Percentiles rank a stretch among this genome's conserved stretches.
These are phyloP conservation scores for Olivierus martensii DNA, from an alignment of 1,140 invertebrate species.

Conservation along the genomic window DNA sequence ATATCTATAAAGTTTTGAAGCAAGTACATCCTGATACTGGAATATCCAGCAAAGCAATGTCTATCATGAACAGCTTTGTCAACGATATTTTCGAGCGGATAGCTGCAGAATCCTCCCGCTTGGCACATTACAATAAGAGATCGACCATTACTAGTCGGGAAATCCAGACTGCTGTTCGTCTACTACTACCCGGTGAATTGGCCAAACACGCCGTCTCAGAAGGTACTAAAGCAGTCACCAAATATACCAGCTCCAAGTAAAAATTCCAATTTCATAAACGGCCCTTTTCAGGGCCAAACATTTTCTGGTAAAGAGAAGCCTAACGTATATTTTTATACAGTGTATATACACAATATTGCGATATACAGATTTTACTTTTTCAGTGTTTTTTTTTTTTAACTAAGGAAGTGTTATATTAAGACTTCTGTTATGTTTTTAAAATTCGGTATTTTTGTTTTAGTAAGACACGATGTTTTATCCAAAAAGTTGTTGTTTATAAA, in stretches of 20 bases:
- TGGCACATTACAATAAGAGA: conserved; percentile 54
- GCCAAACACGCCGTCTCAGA: conserved; percentile 43
- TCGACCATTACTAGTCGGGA: conserved; percentile 43
- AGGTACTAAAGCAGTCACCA: conserved; percentile 42
- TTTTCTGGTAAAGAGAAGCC: too few species aligned
- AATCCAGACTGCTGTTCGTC: conserved; percentile 45
- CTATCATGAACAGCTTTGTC: conserved; percentile 37
- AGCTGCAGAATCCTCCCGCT: conserved; percentile 46
- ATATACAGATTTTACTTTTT: too few species aligned
- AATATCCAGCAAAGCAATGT: conserved; percentile 38
- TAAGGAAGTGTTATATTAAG: too few species aligned
- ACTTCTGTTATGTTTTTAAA: too few species aligned
- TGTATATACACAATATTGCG: too few species aligned
- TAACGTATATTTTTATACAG: too few species aligned
- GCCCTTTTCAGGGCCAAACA: neutral
- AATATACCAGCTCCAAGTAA: conserved; percentile 41
- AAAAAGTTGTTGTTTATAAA: too few species aligned
- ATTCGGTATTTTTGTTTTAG: too few species aligned
- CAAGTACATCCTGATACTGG: conserved; percentile 37
- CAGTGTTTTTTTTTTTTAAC: too few species aligned
- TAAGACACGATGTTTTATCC: too few species aligned
- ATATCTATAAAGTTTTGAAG: conserved; percentile 27
- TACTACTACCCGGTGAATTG: conserved; percentile 44
- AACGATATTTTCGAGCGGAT: conserved; percentile 37
- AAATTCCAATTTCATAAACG: too few species aligned